Percentiles rank a stretch among this genome's conserved stretches.
Evolutionary conservation across 2,797 vertebrate genomes (phyloP).

Genomic region (Hypotaenidia philippensis): DNA sequence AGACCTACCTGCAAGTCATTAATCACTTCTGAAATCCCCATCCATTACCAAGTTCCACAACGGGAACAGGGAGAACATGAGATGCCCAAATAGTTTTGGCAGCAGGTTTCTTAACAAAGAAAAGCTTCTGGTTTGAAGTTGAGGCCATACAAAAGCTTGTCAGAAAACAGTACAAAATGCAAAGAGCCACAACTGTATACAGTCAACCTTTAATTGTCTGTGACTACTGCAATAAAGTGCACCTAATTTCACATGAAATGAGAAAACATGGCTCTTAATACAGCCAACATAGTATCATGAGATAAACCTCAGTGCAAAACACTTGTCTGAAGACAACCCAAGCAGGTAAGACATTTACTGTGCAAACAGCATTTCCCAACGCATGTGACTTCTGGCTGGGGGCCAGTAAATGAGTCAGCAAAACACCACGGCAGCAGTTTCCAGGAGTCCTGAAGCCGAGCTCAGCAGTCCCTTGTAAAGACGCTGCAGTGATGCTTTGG

Average conservation of each 20-base stretch:
- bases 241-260: slow-evolving; percentile 36
- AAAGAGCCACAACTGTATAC: not conserved
- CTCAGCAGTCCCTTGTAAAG: not conserved
- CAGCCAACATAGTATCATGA: not conserved
- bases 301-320: slow-evolving; percentile 62
- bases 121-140: too few species aligned
- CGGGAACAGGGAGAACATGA: not conserved
- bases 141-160: not conserved
- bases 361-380: slow-evolving; percentile 4
- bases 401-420: not conserved
- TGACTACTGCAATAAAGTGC: slow-evolving; percentile 45
- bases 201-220: slow-evolving; percentile 24
- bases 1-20: slow-evolving; percentile 2
- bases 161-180: not conserved
- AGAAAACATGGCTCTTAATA: not conserved
- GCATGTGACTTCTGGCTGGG: not conserved
- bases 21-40: slow-evolving; percentile 10
- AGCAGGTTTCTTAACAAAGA: not conserved
- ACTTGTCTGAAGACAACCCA: slow-evolving; percentile 19
- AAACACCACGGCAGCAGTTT: not conserved
- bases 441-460: not conserved
- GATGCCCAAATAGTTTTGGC: not conserved
- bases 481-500: not conserved
- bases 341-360: slow-evolving; percentile 11
- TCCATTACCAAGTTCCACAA: not conserved